Base-by-base conservation (phyloP, 2,888 invertebrate genomes). In the Tortricodes alternella region DNA sequence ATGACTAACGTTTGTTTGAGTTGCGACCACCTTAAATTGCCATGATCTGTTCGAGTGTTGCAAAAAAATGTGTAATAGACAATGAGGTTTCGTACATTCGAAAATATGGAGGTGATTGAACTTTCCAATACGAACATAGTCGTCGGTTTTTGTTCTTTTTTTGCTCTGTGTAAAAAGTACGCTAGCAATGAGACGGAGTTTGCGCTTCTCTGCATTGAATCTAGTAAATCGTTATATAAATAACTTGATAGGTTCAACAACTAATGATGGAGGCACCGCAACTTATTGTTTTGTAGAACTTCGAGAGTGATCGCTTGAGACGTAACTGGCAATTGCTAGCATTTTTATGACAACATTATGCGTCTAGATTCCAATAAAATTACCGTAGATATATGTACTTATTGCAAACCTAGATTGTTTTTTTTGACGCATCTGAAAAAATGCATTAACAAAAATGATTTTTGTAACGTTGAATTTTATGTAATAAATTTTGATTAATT, bases 21-120 rank as follows among this genome's bases (percentile, higher is more conserved):
- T 75, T 71, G 71, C 66, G 71, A 76, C 78, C 67, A 76, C 70
- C 67, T 70, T 66, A 73, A 74, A 77, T 78, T 76, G 71, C 75
- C 71, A 78, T 74, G 74, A 79, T 78, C 78, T 77, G 76, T 76
- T 79, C 80, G 83, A 85, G 84, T 78, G 78, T 76, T 76, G 83
- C 82, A 87, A 88, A 86, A n/a, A 88, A 86, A 84, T 76, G 70
- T 34, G 68, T 68, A 73, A 68, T 78, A 83, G 83, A 85, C 86
- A 85, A 87, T 83, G 86, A 85, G 82, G 76, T 84, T 83, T 50
- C 83, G 85, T 86, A 86, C 85, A 86, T 88, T 85, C 78, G 77
- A 79, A 83, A 83, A 78, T 75, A 76, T 78, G 67, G 83, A 83
- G 89, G 88, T 89, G 78, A 83, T 60, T 89, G 89, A 86, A 84